Evolutionary conservation across 1,140 invertebrate species (phyloP).

Genomic region (Drosophila neocordata): DNA sequence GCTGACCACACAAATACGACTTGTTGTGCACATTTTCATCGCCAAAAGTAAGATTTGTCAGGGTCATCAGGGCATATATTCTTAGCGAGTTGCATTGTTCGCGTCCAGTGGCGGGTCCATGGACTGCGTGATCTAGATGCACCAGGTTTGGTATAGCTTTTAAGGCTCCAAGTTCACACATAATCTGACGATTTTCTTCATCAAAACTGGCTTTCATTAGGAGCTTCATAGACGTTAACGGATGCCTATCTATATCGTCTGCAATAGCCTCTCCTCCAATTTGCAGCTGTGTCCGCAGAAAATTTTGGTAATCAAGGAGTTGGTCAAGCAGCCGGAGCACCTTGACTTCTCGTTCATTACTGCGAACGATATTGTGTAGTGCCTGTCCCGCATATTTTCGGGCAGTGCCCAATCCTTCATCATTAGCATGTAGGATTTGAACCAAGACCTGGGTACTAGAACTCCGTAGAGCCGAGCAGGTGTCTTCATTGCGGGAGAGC

Average conservation of each 20-base stretch:
- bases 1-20: constrained; percentile 95
- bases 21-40: constrained; percentile 94
- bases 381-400: constrained; percentile 91
- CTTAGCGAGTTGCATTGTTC: constrained; percentile 93
- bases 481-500: constrained; percentile 95
- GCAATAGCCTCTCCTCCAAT: constrained; percentile 84
- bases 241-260: constrained; percentile 91
- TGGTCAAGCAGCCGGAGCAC: constrained; percentile 93
- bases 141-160: constrained; percentile 95
- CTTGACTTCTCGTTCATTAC: constrained; percentile 93
- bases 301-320: constrained; percentile 88
- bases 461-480: constrained; percentile 94
- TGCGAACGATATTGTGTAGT: constrained; percentile 95
- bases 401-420: constrained; percentile 66
- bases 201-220: constrained; percentile 98
- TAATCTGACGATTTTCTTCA: constrained; percentile 96
- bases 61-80: constrained; percentile 96
- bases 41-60: constrained; percentile 99
- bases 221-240: constrained; percentile 91
- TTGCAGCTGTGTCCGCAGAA: constrained; percentile 84
- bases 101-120: constrained; percentile 90
- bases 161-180: constrained; percentile 96
- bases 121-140: constrained; percentile 92
- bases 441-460: constrained; percentile 96
- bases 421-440: constrained; percentile 92